Conservation (phyloP, 92 coral and sea anemone genomes). For the Siderastrea siderea region DNA sequence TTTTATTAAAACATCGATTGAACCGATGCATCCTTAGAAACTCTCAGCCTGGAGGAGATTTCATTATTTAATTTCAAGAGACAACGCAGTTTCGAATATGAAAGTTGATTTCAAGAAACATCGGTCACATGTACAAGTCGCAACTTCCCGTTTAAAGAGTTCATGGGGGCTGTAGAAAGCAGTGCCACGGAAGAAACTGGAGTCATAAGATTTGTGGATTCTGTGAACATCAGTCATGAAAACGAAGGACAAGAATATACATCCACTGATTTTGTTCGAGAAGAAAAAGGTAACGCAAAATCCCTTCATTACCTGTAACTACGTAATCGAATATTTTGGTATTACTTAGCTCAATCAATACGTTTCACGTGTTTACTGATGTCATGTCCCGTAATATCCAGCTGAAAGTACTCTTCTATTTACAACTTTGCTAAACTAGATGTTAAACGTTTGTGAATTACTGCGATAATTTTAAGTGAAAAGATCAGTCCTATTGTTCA, state of each 20-base stretch:
- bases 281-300: conserved; percentile 21
- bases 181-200: conserved; percentile 5
- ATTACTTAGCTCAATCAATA: neutral
- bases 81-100: neutral
- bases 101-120: neutral
- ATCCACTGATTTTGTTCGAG: neutral
- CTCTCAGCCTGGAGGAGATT: neutral
- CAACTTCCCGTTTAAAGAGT: neutral
- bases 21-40: neutral
- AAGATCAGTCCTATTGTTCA: too few relatives aligned
- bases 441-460: too few relatives aligned
- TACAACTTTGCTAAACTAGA: too few relatives aligned
- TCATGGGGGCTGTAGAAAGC: conserved; percentile 49
- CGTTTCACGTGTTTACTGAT: too few relatives aligned
- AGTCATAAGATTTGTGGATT: conserved; percentile 40
- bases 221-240: conserved; percentile 23
- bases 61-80: neutral
- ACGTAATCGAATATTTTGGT: neutral
- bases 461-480: too few relatives aligned
- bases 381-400: too few relatives aligned
- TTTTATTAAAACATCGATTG: neutral
- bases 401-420: too few relatives aligned
- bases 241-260: conserved; percentile 5
- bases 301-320: neutral
- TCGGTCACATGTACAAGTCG: neutral